These are phyloP conservation scores for Anoplius nigerrimus DNA, from an alignment of 2,888 invertebrate species.

Conservation along the genomic window DNA sequence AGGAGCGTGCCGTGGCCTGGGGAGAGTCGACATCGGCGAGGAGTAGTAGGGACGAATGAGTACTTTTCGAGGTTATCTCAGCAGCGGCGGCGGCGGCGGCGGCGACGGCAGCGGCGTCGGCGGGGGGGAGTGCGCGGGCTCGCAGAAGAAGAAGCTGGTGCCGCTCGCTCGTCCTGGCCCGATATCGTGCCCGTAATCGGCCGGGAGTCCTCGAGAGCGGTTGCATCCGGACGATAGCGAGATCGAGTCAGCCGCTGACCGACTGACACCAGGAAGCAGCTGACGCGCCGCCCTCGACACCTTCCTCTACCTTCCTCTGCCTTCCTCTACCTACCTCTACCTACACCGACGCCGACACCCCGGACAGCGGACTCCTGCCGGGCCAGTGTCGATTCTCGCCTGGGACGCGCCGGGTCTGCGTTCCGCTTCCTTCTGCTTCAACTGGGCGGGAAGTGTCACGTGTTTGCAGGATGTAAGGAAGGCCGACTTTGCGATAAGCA, in stretches of 20 bases:
- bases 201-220: constrained; percentile 30
- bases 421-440: too few relatives aligned
- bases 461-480: too few relatives aligned
- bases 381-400: too few relatives aligned
- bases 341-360: too few relatives aligned
- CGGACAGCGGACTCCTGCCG: too few relatives aligned
- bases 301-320: too few relatives aligned
- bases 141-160: constrained; percentile 1
- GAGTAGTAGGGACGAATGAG: constrained; percentile 22
- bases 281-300: too few relatives aligned
- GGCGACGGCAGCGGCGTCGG: constrained; percentile 33
- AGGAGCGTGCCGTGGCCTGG: not conserved
- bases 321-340: too few relatives aligned
- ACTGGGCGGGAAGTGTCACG: too few relatives aligned
- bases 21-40: not conserved
- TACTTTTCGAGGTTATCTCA: constrained; percentile 37
- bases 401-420: too few relatives aligned
- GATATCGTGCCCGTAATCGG: constrained; percentile 27
- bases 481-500: too few relatives aligned
- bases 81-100: constrained; percentile 25
- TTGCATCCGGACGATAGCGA: constrained; percentile 43
- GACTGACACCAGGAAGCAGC: constrained; percentile 35
- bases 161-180: not conserved
- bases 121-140: constrained; percentile 10
- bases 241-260: constrained; percentile 37